These are phyloP conservation scores for Amphipoea lucens DNA, from an alignment of 2,888 invertebrate species.

Conservation along the genomic window DNA sequence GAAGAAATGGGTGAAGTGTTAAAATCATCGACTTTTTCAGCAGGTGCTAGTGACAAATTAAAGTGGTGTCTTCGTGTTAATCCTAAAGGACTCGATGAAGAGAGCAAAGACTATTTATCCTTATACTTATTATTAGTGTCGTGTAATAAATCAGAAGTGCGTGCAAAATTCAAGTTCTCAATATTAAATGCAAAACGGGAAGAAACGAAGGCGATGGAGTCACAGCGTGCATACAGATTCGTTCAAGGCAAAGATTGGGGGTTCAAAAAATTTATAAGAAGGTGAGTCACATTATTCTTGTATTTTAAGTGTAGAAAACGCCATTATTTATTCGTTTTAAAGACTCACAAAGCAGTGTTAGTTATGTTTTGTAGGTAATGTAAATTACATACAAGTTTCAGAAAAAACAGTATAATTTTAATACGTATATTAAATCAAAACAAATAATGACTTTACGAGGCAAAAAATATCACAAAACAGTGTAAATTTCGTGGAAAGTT, in stretches of 20 bases:
- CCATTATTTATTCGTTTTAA: conserved; percentile 1
- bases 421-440: conserved; percentile 5
- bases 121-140: conserved; percentile 99
- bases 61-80: conserved; percentile 99
- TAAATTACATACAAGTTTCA: background rate
- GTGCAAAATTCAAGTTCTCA: conserved; percentile 99
- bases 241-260: conserved; percentile 99
- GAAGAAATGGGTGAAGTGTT: conserved; percentile 99
- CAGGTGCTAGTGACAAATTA: conserved; percentile 99
- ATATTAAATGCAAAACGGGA: conserved; percentile 99
- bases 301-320: background rate
- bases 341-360: background rate
- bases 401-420: conserved; percentile 9
- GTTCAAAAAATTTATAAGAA: conserved; percentile 99
- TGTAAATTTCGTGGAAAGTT: conserved; percentile 37
- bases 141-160: conserved; percentile 99
- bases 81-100: conserved; percentile 99
- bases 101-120: conserved; percentile 99
- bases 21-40: conserved; percentile 99
- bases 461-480: conserved; percentile 16
- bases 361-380: background rate
- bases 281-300: conserved; percentile 74
- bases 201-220: conserved; percentile 99
- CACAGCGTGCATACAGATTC: conserved; percentile 98
- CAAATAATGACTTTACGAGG: conserved; percentile 17